Evolutionary conservation across 2,113 vertebrate species (phyloP), one percentile per base, ranked within the genome.

Genomic region (Rhynchopsitta pachyrhyncha): DNA sequence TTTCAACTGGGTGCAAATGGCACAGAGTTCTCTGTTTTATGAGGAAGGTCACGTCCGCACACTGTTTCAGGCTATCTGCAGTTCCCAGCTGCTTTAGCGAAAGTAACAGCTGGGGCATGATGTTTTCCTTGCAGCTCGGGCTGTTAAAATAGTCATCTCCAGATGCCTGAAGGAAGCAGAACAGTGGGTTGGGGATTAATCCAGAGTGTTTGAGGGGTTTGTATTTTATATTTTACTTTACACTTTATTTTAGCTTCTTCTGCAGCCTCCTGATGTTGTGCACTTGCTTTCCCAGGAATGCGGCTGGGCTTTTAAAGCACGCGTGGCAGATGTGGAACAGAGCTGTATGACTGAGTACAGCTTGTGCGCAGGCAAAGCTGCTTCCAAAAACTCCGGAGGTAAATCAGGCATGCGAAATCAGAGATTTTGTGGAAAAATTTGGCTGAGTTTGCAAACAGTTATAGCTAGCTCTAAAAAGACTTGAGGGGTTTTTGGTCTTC

Each of bases 361-460:
- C 28, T 94, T 2, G 1, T 92, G 64, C 3, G 7, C 49, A 77
- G 53, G 76, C 80, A 71, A 83, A 92, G 24, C 47, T 86, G 55
- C 14, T 68, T 93, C 66, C 60, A 68, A 91, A 80, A 90, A 17
- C 57, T 92, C 71, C 18, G 2, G 86, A 82, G 89, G 89, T 92
- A 92, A 95, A 93, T 57, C 81, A 87, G 60, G 57, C 52, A 41
- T 76, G 69, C 52, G 60, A 82, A 88, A 95, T 44, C 86, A 0
- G 3, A 89, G 79, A 81, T 75, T 88, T 82, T 13, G 4, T 93
- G 39, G 39, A 82, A 90, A 88, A 91, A 86, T 1, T 88, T 89
- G 92, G 62, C 94, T 91, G 91, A 95, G 93, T 97, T 96, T 96
- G 95, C 96, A 97, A 97, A 96, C 92, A 97, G 60, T 82, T 82